Conservation (phyloP, 2,888 invertebrate genomes). For the Isotomurus palustris region DNA sequence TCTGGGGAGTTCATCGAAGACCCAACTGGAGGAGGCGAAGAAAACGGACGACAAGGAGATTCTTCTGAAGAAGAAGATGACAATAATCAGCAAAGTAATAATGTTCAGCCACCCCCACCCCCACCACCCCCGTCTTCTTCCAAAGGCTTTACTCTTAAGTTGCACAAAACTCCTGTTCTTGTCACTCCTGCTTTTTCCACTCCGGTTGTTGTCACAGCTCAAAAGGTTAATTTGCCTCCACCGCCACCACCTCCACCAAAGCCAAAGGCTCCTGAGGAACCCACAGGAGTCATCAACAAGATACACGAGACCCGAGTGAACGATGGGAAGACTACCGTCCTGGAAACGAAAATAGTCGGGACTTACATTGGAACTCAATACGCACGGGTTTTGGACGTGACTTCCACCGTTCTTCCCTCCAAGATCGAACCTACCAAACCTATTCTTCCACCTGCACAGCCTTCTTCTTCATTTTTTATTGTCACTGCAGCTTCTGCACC, state of each 20-base stretch:
- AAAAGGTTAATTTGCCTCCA: constrained; percentile 30
- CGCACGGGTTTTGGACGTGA: constrained; percentile 78
- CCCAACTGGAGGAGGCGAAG: neutral
- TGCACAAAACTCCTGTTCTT: constrained; percentile 25
- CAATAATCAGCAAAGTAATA: too few relatives aligned
- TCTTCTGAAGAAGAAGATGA: neutral
- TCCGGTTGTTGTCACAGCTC: constrained; percentile 25
- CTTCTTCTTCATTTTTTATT: neutral
- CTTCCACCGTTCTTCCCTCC: constrained; percentile 57
- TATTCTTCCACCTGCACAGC: neutral
- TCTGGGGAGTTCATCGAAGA: constrained; percentile 11
- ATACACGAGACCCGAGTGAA: constrained; percentile 77
- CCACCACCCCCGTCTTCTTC: constrained; percentile 23
- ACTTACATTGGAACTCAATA: constrained; percentile 83
- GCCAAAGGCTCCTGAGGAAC: constrained; percentile 48
- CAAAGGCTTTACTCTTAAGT: constrained; percentile 43
- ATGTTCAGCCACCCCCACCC: constrained; percentile 15
- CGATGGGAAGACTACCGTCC: constrained; percentile 76
- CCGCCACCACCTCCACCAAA: constrained; percentile 18
- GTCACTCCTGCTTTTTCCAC: constrained; percentile 23
- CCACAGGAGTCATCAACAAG: constrained; percentile 75
- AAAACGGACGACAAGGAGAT: neutral
- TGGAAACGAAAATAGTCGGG: constrained; percentile 84
- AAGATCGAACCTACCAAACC: neutral
- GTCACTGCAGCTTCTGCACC: constrained; percentile 4